A percentile compares a stretch with the other conserved stretches of the same genome.
Conservation (phyloP, 2,113 vertebrate species). For the Micromys minutus region DNA sequence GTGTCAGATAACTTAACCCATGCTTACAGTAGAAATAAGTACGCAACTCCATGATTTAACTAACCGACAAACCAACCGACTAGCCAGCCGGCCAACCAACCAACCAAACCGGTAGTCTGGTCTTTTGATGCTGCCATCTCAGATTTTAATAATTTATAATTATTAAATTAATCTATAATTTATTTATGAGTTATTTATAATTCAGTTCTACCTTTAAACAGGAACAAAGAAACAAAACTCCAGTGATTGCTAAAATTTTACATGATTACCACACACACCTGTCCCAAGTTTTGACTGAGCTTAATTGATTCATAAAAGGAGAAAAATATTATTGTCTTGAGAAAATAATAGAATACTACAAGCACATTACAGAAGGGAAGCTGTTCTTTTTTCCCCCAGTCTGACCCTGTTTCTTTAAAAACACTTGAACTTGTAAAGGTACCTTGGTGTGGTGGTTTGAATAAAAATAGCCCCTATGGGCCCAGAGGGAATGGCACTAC, state of each 20-base stretch:
- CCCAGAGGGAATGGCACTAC: not conserved
- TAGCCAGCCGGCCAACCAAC: no score
- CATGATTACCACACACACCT: not conserved
- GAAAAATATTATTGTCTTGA: not conserved
- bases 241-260: not conserved
- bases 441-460: not conserved
- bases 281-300: constrained; percentile 16
- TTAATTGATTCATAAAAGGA: constrained; percentile 28
- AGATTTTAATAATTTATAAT: no score
- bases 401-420: constrained; percentile 13
- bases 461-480: not conserved
- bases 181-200: not conserved
- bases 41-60: not conserved
- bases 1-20: not conserved
- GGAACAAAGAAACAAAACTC: not conserved
- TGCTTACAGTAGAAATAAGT: constrained; percentile 12
- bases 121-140: not conserved
- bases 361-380: not conserved
- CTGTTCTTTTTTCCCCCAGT: not conserved
- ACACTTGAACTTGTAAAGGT: constrained; percentile 6
- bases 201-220: constrained; percentile 10
- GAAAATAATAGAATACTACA: constrained; percentile 15
- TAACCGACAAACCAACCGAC: not conserved
- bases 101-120: not conserved
- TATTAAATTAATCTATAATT: no score